Conservation (phyloP, 37 sponge, comb jelly and placozoan genomes). For the Petrosia ficiformis region DNA sequence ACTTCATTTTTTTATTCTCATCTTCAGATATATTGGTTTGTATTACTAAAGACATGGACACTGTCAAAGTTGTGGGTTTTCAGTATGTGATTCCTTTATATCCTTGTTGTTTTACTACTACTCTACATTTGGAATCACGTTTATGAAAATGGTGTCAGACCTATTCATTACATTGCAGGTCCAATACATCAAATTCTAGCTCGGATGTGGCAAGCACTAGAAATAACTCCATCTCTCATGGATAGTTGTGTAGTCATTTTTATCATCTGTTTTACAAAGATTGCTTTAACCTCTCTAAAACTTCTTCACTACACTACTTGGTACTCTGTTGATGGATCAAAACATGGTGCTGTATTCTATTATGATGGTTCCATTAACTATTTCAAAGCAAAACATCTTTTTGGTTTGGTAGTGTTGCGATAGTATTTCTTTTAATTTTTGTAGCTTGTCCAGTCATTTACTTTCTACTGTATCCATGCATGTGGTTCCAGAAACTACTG, state of each 20-base stretch:
- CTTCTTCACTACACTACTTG: slow-evolving; percentile 29
- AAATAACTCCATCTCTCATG: slow-evolving; percentile 28
- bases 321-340: neutral
- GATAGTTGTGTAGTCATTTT: slow-evolving; percentile 56
- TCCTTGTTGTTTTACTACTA: too few species aligned
- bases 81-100: too few species aligned
- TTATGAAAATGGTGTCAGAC: too few species aligned
- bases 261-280: slow-evolving; percentile 56
- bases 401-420: slow-evolving; percentile 27
- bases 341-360: slow-evolving; percentile 9
- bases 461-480: slow-evolving; percentile 16
- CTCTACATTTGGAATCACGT: too few species aligned
- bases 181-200: too few species aligned
- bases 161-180: too few species aligned
- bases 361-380: slow-evolving; percentile 15
- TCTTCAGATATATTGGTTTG: too few species aligned
- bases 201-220: too few species aligned
- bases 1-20: too few species aligned
- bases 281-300: slow-evolving; percentile 40
- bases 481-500: neutral
- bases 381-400: slow-evolving; percentile 7
- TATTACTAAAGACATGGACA: too few species aligned
- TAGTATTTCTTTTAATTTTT: slow-evolving; percentile 7
- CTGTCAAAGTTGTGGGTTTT: too few species aligned
- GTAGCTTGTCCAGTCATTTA: slow-evolving; percentile 33